Base-by-base conservation (phyloP, 1,140 invertebrate genomes). In the Cherax destructor region DNA sequence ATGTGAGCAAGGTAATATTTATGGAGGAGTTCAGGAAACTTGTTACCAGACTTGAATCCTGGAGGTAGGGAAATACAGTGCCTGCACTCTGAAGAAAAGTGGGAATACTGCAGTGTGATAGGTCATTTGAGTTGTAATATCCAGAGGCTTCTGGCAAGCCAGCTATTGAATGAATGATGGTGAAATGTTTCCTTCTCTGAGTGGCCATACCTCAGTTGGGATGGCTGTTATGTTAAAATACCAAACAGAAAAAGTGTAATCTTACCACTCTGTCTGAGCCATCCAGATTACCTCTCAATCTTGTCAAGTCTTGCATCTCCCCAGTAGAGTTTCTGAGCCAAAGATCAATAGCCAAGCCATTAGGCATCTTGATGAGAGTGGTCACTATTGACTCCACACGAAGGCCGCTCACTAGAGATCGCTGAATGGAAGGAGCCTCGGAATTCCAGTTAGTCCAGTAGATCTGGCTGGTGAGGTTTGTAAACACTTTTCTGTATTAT, bases 381-480 rank as follows among this genome's bases (percentile, higher is more conserved):
- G 95, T 96, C 50, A 98, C 97, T 61, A 98, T 97, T 11, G 95
- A 95, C 94, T 97, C 95, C 16, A 96, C 93, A 21, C 95, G 95
- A 93, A 95, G 96, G 6, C 97, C 97, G 84, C 95, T 96, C 0
- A 96, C 94, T 93, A 95, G 96, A 5, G 96, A 96, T 76, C 97
- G 95, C 94, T 98, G 97, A 92, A 98, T 97, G 91, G 95, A 95
- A 1, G 97, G 97, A 65, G 92, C 92, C 83, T 93, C 93, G 16
- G 96, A 95, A 94, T 97, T 97, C 97, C 97, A 98, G 94, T 98
- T 98, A 0, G 97, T 97, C 97, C 97, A 98, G 94, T 97, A 98
- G 10, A 98, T 94, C 49, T 95, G 94, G 72, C 96, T 96, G 93
- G 74, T 9, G 80, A 56, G 65, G 24, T 24, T n/a, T 50, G 24